Evolutionary conservation across 1,140 invertebrate genomes (phyloP), one percentile per base, ranked within the genome.

Genomic region (Portunus trituberculatus): DNA sequence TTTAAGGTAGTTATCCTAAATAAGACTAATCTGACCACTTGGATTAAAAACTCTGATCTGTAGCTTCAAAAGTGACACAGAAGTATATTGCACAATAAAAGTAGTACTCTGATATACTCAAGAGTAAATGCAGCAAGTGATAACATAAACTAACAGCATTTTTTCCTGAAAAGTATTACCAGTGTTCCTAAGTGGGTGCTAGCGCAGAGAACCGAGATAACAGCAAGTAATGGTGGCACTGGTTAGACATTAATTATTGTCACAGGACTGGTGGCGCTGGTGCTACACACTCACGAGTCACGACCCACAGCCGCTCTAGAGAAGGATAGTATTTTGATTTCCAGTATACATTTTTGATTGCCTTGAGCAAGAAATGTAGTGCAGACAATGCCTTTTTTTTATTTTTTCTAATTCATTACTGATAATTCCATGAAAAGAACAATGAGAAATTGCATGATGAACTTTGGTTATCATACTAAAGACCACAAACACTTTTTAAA

Each of bases 271-370:
- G 20, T 76, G 67, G 67, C n/a, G 20, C n/a, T n/a, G 20, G 52
- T 12, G 52, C 52, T 39, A 59, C 10, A 76, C 67, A 76, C 67
- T 20, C 67, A 76, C 1, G 20, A 76, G 10, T 20, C 67, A 76
- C 1, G 20, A n/a, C 67, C 67, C 67, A 76, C 67, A n/a, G 20
- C 20, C 3, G 52, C 52, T 10, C 52, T 59, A 59, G 10, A 20
- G 8, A 59, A 59, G 10, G 20, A 76, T 25, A 20, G 48, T 25
- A 76, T 76, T 76, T 76, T 76, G 67, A 76, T 76, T 76, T 20
- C 20, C 67, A 76, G n/a, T 76, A 76, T n/a, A 76, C n/a, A n/a
- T 76, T 76, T 25, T 76, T 76, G 67, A 76, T 76, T 76, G 67
- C 67, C 67, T 76, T 76, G 67, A 76, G 25, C 67, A 76, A n/a